Evolutionary conservation across 2,888 invertebrate species (phyloP), one percentile per base, ranked within the genome.

Genomic region (Latrodectus elegans): DNA sequence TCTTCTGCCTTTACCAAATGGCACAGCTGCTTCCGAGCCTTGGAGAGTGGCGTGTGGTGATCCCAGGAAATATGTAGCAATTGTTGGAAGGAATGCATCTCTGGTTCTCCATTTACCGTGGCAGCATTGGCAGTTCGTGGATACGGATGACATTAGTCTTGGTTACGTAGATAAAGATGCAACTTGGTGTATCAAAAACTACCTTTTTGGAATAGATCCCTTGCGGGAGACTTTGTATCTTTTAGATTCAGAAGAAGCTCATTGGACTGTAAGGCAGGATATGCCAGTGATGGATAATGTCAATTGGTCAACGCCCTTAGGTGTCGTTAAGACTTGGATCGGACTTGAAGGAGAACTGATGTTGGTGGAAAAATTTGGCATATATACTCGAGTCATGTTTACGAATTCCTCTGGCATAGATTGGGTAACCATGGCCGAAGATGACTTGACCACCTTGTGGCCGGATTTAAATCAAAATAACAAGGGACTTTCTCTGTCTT

Each of bases 31-130:
- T 6, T 82, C 77, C 10, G 79, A 78, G 10, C 79, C 87, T n/a
- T 88, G 86, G 87, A 53, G 73, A 68, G 87, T 89, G 22, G 83
- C 77, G n/a, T 89, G 89, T 17, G 89, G 76, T 6, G 79, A 87
- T 65, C 80, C 83, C 12, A 60, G 73, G 6, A 75, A 77, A 38
- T 80, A 89, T 22, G 65, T 89, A 11, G 83, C 82, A 53, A 26
- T 89, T 4, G 64, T 83, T 6, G 81, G 84, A 9, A 70, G n/a
- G 64, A 79, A 84, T 22, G 76, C 73, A 15, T 67, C 84, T 9
- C 55, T 87, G 4, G 79, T 89, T 17, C 82, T 87, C 4, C 83
- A 84, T 22, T 53, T 86, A 12, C 83, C 80, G 4, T 83, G 80
- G 77, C 84, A 84, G 52, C 86, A 89, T 26, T 89, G 89, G 89